Evolutionary conservation across 2,888 invertebrate species (phyloP).

Genomic region (Agriopis marginaria): DNA sequence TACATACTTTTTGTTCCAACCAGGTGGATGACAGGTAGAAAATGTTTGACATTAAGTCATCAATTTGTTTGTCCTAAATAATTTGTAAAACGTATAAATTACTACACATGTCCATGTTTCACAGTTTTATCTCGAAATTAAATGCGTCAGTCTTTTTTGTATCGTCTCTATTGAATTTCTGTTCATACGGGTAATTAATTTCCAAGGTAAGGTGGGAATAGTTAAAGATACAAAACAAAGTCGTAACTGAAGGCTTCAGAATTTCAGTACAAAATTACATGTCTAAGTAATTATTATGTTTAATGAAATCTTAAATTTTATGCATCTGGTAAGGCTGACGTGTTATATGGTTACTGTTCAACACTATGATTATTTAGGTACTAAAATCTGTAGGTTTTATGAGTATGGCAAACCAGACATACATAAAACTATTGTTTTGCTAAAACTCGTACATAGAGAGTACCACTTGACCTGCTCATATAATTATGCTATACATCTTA

Average conservation of each 20-base stretch:
- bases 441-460: neutral
- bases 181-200: constrained; percentile 27
- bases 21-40: no score
- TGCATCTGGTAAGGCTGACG: neutral
- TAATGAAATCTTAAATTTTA: neutral
- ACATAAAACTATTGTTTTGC: constrained; percentile 1
- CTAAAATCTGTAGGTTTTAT: neutral
- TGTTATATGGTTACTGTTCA: neutral
- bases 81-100: no score
- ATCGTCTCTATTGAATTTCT: constrained; percentile 25
- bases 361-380: neutral
- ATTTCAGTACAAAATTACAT: no score
- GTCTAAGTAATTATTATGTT: no score
- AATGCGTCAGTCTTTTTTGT: constrained; percentile 20
- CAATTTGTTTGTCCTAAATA: no score
- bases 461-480: no score
- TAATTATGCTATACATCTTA: no score
- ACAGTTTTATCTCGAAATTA: constrained; percentile 21
- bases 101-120: constrained; percentile 1
- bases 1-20: no score
- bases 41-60: no score
- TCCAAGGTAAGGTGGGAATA: constrained; percentile 21
- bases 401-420: neutral
- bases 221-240: constrained; percentile 20
- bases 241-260: constrained; percentile 1